These are phyloP conservation scores for Cervus canadensis DNA, from an alignment of 2,113 vertebrate genomes.

Conservation along the genomic window DNA sequence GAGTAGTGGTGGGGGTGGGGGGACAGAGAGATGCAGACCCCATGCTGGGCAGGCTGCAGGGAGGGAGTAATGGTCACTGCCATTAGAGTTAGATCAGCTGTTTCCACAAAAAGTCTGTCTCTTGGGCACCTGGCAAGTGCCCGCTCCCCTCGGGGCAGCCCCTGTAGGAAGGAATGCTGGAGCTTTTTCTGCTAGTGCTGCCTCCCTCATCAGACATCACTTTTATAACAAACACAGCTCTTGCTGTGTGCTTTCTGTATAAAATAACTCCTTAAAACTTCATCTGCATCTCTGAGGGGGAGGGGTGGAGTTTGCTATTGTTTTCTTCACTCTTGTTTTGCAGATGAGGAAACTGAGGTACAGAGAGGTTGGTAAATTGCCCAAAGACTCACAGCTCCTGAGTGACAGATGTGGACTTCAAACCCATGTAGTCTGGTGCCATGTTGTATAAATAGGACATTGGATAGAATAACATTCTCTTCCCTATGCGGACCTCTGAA, in stretches of 20 bases:
- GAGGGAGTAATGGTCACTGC: neutral
- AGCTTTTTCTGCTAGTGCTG: neutral
- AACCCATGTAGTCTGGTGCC: neutral
- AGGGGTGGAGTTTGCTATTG: neutral
- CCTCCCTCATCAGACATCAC: neutral
- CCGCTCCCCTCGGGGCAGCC: neutral
- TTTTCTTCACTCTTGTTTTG: conserved; percentile 19
- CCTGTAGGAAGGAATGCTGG: neutral
- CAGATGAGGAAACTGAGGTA: neutral
- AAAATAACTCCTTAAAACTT: neutral
- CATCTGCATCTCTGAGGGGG: neutral
- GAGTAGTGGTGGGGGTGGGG: neutral
- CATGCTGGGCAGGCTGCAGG: neutral
- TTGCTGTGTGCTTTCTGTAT: neutral
- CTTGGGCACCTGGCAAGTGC: neutral
- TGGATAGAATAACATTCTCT: neutral
- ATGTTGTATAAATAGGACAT: neutral
- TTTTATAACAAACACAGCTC: neutral
- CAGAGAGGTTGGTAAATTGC: neutral
- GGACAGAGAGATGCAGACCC: neutral
- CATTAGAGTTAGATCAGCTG: neutral
- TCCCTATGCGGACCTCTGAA: neutral
- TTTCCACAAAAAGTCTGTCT: neutral
- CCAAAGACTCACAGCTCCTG: neutral
- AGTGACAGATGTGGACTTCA: neutral